phyloP scores from a whole-genome alignment of 92 coral and sea anemone species.

The Porites divaricata region DNA sequence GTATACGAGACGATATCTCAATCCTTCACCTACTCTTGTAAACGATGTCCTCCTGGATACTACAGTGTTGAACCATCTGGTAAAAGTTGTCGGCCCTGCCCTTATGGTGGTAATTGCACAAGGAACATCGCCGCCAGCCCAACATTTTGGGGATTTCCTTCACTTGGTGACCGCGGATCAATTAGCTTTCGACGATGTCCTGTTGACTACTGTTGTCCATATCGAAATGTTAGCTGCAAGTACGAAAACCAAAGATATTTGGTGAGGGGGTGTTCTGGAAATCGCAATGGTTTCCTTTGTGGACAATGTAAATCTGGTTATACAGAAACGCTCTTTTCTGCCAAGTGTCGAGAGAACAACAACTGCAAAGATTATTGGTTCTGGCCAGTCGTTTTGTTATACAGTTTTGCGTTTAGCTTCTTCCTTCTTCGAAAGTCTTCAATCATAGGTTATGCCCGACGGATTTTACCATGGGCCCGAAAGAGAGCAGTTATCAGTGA shows the following conservation, averaged over 20 bases:
- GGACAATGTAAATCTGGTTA: slow-evolving; percentile 40
- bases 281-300: slow-evolving; percentile 50
- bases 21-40: slow-evolving; percentile 33
- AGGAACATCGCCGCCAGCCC: slow-evolving; percentile 36
- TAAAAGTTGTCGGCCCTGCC: slow-evolving; percentile 33
- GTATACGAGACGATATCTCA: background rate
- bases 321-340: slow-evolving; percentile 50
- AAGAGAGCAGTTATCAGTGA: background rate
- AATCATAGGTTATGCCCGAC: background rate
- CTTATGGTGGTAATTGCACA: slow-evolving; percentile 50
- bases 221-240: slow-evolving; percentile 18
- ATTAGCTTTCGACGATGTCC: slow-evolving; percentile 37
- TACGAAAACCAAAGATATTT: slow-evolving; percentile 22
- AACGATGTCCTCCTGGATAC: slow-evolving; percentile 30
- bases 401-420: slow-evolving; percentile 35
- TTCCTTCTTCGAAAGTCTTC: slow-evolving; percentile 36
- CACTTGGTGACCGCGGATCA: slow-evolving; percentile 2
- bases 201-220: slow-evolving; percentile 44
- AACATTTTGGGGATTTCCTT: slow-evolving; percentile 47
- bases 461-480: slow-evolving; percentile 3
- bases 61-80: slow-evolving; percentile 44
- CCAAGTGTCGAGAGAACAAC: slow-evolving; percentile 39
- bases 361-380: slow-evolving; percentile 53
- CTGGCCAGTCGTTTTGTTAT: slow-evolving; percentile 44
- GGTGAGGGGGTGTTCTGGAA: slow-evolving; percentile 14